Conservation (phyloP, 2,113 vertebrate species). For the Mesocricetus auratus region DNA sequence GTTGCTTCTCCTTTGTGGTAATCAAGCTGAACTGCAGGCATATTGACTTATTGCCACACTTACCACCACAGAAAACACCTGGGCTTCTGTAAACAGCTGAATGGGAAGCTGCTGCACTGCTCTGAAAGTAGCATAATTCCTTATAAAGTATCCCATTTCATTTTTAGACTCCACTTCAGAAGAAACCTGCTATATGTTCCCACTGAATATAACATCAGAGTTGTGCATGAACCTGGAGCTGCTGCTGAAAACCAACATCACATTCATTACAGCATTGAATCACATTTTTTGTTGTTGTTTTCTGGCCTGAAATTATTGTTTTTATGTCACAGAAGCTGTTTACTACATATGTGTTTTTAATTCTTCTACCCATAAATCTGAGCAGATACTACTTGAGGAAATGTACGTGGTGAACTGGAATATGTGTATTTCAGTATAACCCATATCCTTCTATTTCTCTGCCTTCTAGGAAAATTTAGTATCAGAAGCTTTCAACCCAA, state of each 20-base stretch:
- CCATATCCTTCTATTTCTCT: conserved; percentile 92
- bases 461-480: conserved; percentile 92
- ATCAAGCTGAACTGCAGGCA: neutral
- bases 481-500: conserved; percentile 84
- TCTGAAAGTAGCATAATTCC: neutral
- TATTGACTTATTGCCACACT: neutral
- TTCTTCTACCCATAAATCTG: conserved; percentile 93
- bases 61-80: neutral
- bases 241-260: neutral
- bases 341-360: conserved; percentile 98
- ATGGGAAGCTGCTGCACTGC: neutral
- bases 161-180: neutral
- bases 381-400: conserved; percentile 86
- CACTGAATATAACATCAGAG: neutral
- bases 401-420: conserved; percentile 90
- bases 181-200: conserved; percentile 45
- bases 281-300: neutral
- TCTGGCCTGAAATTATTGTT: conserved; percentile 83
- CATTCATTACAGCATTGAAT: neutral
- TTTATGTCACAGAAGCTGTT: conserved; percentile 93
- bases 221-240: too few species aligned
- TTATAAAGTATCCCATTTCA: neutral
- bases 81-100: neutral
- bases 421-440: conserved; percentile 94
- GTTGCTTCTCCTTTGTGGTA: neutral